A percentile compares a stretch with the other conserved stretches of the same genome.
Conservation (phyloP, 2,888 invertebrate species). For the Caenorhabditis zanzibari region DNA sequence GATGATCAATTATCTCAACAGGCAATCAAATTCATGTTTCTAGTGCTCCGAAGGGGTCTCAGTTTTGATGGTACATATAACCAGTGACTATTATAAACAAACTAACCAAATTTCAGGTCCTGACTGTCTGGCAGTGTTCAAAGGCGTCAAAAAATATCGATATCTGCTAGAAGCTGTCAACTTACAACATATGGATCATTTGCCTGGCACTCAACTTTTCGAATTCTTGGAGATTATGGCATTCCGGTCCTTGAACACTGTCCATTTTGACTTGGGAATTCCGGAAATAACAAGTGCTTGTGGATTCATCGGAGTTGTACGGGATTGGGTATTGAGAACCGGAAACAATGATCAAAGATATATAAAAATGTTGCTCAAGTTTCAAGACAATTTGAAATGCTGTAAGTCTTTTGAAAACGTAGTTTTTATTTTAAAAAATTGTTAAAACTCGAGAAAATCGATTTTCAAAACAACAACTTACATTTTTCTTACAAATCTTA, state of each 20-base stretch:
- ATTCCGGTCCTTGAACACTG: conserved; percentile 21
- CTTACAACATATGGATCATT: not conserved
- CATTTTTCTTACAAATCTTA: too few relatives aligned
- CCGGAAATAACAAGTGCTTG: conserved; percentile 45
- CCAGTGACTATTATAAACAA: not conserved
- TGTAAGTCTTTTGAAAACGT: conserved; percentile 1
- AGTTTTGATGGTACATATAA: conserved; percentile 11
- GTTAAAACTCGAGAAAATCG: too few relatives aligned
- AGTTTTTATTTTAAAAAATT: too few relatives aligned
- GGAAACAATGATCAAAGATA: not conserved
- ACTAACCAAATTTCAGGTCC: not conserved
- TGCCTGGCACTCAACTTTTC: not conserved
- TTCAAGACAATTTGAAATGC: conserved; percentile 22
- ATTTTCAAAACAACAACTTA: too few relatives aligned
- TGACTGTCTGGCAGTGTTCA: conserved; percentile 29
- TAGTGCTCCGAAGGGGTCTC: conserved; percentile 5
- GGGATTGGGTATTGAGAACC: conserved; percentile 22
- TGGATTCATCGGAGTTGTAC: conserved; percentile 24
- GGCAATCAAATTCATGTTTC: conserved; percentile 49
- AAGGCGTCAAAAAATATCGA: conserved; percentile 37
- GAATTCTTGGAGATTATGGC: conserved; percentile 48
- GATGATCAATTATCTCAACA: conserved; percentile 52
- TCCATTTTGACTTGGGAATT: conserved; percentile 18
- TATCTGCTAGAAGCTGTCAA: conserved; percentile 25
- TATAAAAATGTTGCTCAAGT: not conserved